A percentile compares a stretch with the other conserved stretches of the same genome.
Evolutionary conservation across 2,797 vertebrate genomes (phyloP).

Genomic region (Margarornis squamiger): DNA sequence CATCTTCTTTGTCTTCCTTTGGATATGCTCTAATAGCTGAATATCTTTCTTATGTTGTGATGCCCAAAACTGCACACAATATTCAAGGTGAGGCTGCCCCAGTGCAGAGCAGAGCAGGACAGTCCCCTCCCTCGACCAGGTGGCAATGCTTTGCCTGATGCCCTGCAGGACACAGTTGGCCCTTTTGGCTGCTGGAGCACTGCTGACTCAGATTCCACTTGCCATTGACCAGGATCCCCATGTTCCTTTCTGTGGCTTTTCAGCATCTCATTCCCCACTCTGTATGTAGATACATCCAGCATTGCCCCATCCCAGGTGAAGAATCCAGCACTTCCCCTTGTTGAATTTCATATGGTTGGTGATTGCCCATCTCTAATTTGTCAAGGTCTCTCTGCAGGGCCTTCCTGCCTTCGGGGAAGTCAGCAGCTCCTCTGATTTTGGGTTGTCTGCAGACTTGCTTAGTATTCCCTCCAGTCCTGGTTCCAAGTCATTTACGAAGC

Average conservation of each 20-base stretch:
- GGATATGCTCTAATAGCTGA: background rate
- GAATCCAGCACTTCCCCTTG: background rate
- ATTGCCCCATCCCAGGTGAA: background rate
- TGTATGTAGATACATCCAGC: background rate
- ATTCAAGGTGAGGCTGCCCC: background rate
- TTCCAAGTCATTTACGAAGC: background rate
- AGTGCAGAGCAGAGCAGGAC: background rate
- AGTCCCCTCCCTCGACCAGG: background rate
- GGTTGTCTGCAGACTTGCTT: background rate
- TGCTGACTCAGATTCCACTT: background rate
- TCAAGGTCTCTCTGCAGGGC: background rate
- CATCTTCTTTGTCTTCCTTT: background rate
- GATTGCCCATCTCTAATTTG: background rate
- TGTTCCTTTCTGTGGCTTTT: background rate
- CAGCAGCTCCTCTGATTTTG: background rate
- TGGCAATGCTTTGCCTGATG: background rate
- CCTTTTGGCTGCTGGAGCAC: background rate
- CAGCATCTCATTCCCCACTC: background rate
- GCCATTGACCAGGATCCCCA: background rate
- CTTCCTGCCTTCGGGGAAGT: background rate
- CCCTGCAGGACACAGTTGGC: background rate
- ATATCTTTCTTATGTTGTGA: background rate
- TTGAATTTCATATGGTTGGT: background rate
- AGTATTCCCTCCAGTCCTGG: background rate
- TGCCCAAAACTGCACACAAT: background rate